phyloP scores from a whole-genome alignment of 2,113 vertebrate genomes.

The Oryzias javanicus region DNA sequence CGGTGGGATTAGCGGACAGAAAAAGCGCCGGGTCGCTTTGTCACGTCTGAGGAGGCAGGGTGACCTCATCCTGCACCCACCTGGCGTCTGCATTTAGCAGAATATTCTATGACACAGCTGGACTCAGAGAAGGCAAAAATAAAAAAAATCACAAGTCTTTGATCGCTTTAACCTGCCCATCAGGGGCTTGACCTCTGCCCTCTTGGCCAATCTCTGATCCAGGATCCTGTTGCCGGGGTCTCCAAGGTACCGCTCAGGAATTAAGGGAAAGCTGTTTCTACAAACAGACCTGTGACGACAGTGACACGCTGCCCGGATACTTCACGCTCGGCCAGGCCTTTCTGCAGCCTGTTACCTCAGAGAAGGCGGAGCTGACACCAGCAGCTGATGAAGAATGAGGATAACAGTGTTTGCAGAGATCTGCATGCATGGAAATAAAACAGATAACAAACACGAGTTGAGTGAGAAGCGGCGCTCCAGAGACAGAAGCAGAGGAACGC shows the following conservation, averaged over 20 bases:
- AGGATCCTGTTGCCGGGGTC: constrained; percentile 31
- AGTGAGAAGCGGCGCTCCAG: constrained; percentile 17
- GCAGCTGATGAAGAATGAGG: constrained; percentile 62
- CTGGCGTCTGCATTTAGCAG: background rate
- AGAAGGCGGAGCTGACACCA: constrained; percentile 26
- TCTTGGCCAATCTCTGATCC: constrained; percentile 32
- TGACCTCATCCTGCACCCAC: constrained; percentile 30
- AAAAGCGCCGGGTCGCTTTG: constrained; percentile 22
- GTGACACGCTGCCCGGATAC: constrained; percentile 28
- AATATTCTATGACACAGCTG: background rate
- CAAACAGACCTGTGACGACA: constrained; percentile 26
- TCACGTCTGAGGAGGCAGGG: constrained; percentile 12
- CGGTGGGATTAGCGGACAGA: constrained; percentile 46
- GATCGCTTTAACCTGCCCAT: constrained; percentile 26
- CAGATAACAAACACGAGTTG: constrained; percentile 21
- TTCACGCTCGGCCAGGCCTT: constrained; percentile 38
- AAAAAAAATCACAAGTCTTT: constrained; percentile 30
- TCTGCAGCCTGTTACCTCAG: constrained; percentile 14
- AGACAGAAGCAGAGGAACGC: constrained; percentile 15
- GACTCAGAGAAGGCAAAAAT: constrained; percentile 9
- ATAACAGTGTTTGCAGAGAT: constrained; percentile 51
- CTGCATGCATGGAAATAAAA: constrained; percentile 46
- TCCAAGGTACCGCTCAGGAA: constrained; percentile 36
- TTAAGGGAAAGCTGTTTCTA: constrained; percentile 20
- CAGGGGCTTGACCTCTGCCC: constrained; percentile 54